These are phyloP conservation scores for Contarinia nasturtii DNA, from an alignment of 1,140 invertebrate species.

Conservation along the genomic window DNA sequence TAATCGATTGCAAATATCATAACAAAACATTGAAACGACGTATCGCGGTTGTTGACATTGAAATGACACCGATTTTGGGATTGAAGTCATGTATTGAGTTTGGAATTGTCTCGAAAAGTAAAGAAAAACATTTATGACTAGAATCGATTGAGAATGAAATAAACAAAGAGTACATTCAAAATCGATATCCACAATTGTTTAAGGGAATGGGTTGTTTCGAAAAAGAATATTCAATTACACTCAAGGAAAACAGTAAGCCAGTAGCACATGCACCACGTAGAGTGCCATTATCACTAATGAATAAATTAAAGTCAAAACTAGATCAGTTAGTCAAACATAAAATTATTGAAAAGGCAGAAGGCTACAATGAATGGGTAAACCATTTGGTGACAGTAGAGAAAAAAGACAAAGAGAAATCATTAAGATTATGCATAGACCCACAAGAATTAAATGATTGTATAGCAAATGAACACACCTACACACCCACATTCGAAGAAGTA, in stretches of 20 bases:
- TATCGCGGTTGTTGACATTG: conserved; percentile 4
- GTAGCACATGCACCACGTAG: conserved; percentile 7
- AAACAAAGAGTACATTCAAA: too few relatives aligned
- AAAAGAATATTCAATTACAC: not conserved
- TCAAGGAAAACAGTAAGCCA: conserved; percentile 4
- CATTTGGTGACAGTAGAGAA: conserved; percentile 22
- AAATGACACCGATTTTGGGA: conserved; percentile 5
- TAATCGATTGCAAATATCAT: not conserved
- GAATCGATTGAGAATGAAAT: not conserved
- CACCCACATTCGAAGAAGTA: not conserved
- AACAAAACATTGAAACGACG: too few relatives aligned
- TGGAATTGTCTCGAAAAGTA: conserved; percentile 1
- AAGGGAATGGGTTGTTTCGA: conserved; percentile 5
- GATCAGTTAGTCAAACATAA: conserved; percentile 8
- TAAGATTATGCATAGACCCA: conserved; percentile 24
- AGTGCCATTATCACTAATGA: conserved; percentile 9
- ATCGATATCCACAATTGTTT: not conserved
- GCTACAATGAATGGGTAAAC: conserved; percentile 19
- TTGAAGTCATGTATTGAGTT: conserved; percentile 3
- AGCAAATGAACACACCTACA: not conserved
- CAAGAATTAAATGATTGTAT: conserved; percentile 13
- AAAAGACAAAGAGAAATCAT: conserved; percentile 8
- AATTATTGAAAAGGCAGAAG: conserved; percentile 14
- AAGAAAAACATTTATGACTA: not conserved
- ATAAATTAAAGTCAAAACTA: conserved; percentile 10